Percentiles rank a stretch among this genome's conserved stretches.
phyloP scores from a whole-genome alignment of 2,888 invertebrate genomes.

The Campaea margaritaria region DNA sequence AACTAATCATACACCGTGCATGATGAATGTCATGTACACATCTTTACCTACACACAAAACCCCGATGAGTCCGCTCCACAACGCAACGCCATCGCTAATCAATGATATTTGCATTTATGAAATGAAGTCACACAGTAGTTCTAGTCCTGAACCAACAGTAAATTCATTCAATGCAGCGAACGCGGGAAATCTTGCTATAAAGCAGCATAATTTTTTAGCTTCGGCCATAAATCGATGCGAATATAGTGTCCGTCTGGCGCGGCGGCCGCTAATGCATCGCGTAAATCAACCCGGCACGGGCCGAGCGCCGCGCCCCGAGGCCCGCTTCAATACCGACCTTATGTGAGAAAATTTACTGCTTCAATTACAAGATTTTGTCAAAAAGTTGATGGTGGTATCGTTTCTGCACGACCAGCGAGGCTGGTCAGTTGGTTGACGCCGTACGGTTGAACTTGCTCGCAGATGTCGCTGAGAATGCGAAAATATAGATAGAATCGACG shows the following conservation, averaged over 20 bases:
- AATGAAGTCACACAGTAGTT: constrained; percentile 2
- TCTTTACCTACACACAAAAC: neutral
- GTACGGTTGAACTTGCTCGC: too few relatives aligned
- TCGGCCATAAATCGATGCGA: constrained; percentile 60
- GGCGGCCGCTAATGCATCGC: constrained; percentile 66
- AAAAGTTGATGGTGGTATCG: neutral
- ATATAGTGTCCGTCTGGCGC: constrained; percentile 45
- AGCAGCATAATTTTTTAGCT: constrained; percentile 62
- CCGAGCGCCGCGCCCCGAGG: neutral
- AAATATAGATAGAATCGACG: constrained; percentile 6
- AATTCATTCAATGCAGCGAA: constrained; percentile 35
- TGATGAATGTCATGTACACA: neutral
- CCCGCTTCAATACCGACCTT: neutral
- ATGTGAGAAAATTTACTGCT: constrained; percentile 1
- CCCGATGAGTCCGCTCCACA: neutral
- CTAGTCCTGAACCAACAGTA: constrained; percentile 34
- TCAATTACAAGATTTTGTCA: neutral
- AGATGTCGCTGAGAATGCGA: constrained; percentile 28
- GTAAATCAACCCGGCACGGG: constrained; percentile 67
- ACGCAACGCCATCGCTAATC: neutral
- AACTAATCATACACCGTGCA: neutral
- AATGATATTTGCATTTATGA: neutral
- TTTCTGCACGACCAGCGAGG: constrained; percentile 24
- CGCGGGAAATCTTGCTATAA: constrained; percentile 49
- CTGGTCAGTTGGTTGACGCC: constrained; percentile 26